Conservation (phyloP, 2,113 vertebrate species). For the Mustela lutreola region DNA sequence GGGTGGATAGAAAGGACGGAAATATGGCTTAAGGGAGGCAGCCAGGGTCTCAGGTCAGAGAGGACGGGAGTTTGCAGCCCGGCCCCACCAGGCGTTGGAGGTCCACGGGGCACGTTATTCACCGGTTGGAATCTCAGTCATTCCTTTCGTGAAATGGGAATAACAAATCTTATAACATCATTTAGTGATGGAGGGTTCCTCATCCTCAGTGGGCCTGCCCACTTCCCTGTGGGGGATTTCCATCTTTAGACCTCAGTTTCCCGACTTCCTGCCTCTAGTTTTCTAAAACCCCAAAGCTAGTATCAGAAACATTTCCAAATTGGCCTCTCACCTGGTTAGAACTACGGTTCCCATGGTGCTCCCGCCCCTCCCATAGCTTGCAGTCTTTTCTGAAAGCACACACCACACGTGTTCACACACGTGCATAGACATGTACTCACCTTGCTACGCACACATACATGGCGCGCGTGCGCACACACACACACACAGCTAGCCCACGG, state of each 20-base stretch:
- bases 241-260: not conserved
- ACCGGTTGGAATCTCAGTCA: not conserved
- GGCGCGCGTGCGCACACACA: too few species aligned
- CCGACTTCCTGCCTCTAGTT: not conserved
- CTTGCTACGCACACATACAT: too few species aligned
- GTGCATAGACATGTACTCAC: too few species aligned
- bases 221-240: not conserved
- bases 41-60: not conserved
- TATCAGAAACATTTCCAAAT: not conserved
- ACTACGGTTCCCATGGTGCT: not conserved
- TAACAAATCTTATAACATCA: not conserved
- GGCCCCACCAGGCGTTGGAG: accelerated
- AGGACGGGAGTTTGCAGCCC: not conserved
- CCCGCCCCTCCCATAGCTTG: not conserved
- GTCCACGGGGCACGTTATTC: not conserved
- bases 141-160: not conserved
- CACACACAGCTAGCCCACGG: not conserved
- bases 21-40: not conserved
- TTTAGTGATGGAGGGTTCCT: not conserved
- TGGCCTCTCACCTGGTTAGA: not conserved
- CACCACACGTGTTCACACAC: too few species aligned
- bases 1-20: not conserved
- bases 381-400: not conserved
- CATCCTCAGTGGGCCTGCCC: not conserved
- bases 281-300: not conserved